A percentile compares a stretch with the other conserved stretches of the same genome.
Conservation (phyloP, 1,140 invertebrate species). For the Medauroidea extradentata region DNA sequence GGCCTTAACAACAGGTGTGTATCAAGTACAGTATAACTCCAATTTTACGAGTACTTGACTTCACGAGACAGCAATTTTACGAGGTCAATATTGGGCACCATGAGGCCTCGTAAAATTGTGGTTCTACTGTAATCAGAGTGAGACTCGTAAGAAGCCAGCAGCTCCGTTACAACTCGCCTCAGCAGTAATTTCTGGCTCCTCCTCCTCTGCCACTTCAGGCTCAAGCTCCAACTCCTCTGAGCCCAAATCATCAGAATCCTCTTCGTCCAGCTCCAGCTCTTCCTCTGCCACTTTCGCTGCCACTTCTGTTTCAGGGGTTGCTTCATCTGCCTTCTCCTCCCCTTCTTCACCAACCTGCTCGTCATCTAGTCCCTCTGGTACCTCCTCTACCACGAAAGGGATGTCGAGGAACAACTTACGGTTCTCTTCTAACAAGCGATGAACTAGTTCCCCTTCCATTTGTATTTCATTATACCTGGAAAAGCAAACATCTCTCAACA, state of each 20-base stretch:
- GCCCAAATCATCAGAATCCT: background rate
- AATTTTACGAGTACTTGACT: too few species aligned
- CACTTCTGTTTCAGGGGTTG: background rate
- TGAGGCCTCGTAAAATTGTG: too few species aligned
- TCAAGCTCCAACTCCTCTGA: background rate
- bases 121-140: too few species aligned
- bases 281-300: background rate
- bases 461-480: slow-evolving; percentile 55
- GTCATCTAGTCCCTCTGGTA: background rate
- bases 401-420: slow-evolving; percentile 55
- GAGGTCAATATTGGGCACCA: too few species aligned
- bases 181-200: background rate
- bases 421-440: slow-evolving; percentile 58
- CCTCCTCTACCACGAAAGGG: background rate
- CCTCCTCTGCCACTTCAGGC: background rate
- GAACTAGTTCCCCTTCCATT: slow-evolving; percentile 50
- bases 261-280: background rate
- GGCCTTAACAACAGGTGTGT: too few species aligned
- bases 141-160: too few species aligned
- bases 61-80: too few species aligned
- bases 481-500: too few species aligned
- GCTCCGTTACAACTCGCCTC: too few species aligned
- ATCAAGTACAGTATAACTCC: too few species aligned
- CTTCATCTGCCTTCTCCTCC: background rate
- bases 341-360: background rate